Base-by-base conservation (phyloP, 2,888 invertebrate species). In the Glyphotaelius pellucidus region DNA sequence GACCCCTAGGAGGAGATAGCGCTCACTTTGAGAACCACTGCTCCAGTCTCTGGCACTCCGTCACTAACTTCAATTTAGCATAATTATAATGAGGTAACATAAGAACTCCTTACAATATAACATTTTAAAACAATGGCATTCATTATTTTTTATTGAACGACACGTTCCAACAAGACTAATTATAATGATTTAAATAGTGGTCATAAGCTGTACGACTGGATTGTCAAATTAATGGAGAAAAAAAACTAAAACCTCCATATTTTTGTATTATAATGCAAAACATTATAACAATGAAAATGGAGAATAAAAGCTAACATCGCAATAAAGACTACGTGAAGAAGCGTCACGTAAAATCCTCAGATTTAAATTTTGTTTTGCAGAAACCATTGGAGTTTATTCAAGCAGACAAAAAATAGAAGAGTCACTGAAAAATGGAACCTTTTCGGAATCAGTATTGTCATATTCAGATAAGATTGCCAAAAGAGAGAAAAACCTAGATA, bases 51-150 rank as follows among this genome's bases (percentile, higher is more conserved):
- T 1, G 5, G 67, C 67, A n/a, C 67, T 67, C 25, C 67, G 67
- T 9, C 25, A 25, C 83, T 38, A 35, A 83, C 83, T 25, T 83
- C 83, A 25, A 7, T 83, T 83, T 83, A 35, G 25, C 83, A 83
- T 83, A 83, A 83, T 83, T 32, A 35, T 83, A 83, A 83, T 83
- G 83, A 83, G 83, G 15, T 83, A 35, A 35, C 83, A 83, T 32
- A 25, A 83, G 31, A 83, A 31, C 25, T 32, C 19, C 31, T 83
- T 25, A 32, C 81, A 83, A 35, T 35, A 32, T 25, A n/a, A 67
- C 67, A 9, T 67, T 25, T n/a, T 25, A 67, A n/a, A n/a, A 67
- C 67, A 67, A 67, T 67, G 67, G 25, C 25, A n/a, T 67, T 67
- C 67, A n/a, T 67, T n/a, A 67, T 67, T 67, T 25, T 67, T 67